Conservation (phyloP, 2,113 vertebrate genomes). For the Callipepla californica region DNA sequence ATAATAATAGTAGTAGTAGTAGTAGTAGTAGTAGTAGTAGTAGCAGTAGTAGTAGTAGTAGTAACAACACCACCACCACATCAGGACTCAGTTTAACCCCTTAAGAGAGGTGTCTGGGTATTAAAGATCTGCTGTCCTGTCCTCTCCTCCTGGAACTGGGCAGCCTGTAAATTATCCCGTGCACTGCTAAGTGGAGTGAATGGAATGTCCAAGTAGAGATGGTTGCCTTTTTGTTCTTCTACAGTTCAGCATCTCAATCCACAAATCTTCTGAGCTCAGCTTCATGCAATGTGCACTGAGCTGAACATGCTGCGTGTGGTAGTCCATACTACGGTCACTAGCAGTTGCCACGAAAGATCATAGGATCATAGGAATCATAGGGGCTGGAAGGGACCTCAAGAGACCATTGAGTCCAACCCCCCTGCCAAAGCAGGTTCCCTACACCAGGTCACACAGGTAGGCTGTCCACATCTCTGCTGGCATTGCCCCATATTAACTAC, state of each 20-base stretch:
- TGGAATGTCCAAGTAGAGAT: neutral
- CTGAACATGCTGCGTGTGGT: neutral
- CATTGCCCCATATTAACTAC: neutral
- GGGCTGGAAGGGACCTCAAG: no score
- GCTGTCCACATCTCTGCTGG: fast-evolving
- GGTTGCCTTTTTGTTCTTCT: neutral
- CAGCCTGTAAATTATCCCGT: neutral
- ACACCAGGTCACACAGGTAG: no score
- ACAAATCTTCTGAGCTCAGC: neutral
- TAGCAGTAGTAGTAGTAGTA: no score
- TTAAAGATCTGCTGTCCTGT: neutral
- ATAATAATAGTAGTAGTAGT: no score
- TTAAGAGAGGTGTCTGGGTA: neutral
- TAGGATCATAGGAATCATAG: no score
- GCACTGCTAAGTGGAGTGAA: neutral
- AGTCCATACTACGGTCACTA: fast-evolving
- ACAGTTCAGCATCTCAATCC: fast-evolving
- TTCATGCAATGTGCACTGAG: neutral
- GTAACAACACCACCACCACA: no score
- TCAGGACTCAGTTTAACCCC: neutral
- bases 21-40: no score
- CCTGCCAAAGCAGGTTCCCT: no score
- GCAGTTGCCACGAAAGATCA: neutral
- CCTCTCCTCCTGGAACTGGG: neutral
- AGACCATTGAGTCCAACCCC: no score